These are phyloP conservation scores for Thaumatotibia leucotreta DNA, from an alignment of 1,140 invertebrate species.

Conservation along the genomic window DNA sequence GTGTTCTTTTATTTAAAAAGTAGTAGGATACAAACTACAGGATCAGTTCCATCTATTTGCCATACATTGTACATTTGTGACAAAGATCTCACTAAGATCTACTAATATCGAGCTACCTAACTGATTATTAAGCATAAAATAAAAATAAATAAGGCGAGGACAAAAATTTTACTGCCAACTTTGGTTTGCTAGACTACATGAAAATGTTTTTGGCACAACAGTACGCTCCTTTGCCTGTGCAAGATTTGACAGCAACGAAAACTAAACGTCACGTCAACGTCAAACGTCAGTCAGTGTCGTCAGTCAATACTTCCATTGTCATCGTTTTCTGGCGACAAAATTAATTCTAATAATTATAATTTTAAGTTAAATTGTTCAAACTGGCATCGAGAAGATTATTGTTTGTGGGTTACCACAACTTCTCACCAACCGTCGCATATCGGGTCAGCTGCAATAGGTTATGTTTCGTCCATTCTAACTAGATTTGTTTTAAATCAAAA, in stretches of 20 bases:
- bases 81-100: too few species aligned
- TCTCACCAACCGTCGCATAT: conserved; percentile 41
- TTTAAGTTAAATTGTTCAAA: conserved; percentile 35
- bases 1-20: too few species aligned
- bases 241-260: background rate
- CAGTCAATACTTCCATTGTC: background rate
- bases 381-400: conserved; percentile 61
- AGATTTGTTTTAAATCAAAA: conserved; percentile 25
- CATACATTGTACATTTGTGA: too few species aligned
- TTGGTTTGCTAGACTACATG: too few species aligned
- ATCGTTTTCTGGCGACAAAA: background rate
- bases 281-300: background rate
- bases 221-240: too few species aligned
- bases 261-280: background rate
- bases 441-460: conserved; percentile 47
- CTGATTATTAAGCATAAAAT: too few species aligned
- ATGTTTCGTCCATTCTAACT: conserved; percentile 29
- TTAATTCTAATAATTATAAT: background rate
- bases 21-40: too few species aligned
- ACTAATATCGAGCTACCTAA: too few species aligned
- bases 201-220: too few species aligned
- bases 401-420: conserved; percentile 50
- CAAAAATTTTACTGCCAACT: too few species aligned
- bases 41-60: too few species aligned
- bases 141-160: too few species aligned